These are phyloP conservation scores for Hirudinaria manillensis DNA, from an alignment of 2,888 invertebrate genomes.

Conservation along the genomic window DNA sequence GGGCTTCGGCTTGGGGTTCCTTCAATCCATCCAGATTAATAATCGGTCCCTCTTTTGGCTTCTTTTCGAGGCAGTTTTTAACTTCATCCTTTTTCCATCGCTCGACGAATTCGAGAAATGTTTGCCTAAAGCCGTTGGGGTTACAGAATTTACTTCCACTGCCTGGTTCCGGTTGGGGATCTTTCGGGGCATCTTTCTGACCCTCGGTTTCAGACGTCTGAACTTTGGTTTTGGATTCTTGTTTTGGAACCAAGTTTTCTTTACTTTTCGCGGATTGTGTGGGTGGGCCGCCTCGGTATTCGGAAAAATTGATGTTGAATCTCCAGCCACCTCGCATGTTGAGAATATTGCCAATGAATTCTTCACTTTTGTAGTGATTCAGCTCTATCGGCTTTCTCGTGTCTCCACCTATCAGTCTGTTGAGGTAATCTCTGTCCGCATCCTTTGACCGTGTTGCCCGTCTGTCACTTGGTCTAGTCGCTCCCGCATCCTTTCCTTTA, in stretches of 20 bases:
- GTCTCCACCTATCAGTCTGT: slow-evolving; percentile 19
- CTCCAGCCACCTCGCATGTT: slow-evolving; percentile 28
- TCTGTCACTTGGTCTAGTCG: neutral
- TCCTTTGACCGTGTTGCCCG: neutral
- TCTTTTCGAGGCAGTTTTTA: neutral
- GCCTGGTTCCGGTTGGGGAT: neutral
- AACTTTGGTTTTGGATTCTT: neutral
- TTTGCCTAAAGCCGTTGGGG: neutral
- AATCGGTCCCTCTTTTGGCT: no score
- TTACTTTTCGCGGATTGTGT: no score
- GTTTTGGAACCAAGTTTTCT: no score
- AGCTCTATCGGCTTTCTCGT: slow-evolving; percentile 17
- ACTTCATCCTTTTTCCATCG: slow-evolving; percentile 14
- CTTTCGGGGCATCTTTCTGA: neutral
- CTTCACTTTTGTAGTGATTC: slow-evolving; percentile 23
- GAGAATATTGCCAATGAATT: slow-evolving; percentile 15
- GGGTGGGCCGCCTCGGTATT: no score
- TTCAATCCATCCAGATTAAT: no score
- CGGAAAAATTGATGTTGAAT: slow-evolving; percentile 28
- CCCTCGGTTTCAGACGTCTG: neutral
- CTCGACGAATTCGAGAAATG: slow-evolving; percentile 11
- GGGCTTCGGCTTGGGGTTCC: neutral
- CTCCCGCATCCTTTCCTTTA: no score
- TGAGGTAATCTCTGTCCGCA: neutral
- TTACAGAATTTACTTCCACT: slow-evolving; percentile 7